Evolutionary conservation across 2,797 vertebrate species (phyloP).

Genomic region (Pristis pectinata): DNA sequence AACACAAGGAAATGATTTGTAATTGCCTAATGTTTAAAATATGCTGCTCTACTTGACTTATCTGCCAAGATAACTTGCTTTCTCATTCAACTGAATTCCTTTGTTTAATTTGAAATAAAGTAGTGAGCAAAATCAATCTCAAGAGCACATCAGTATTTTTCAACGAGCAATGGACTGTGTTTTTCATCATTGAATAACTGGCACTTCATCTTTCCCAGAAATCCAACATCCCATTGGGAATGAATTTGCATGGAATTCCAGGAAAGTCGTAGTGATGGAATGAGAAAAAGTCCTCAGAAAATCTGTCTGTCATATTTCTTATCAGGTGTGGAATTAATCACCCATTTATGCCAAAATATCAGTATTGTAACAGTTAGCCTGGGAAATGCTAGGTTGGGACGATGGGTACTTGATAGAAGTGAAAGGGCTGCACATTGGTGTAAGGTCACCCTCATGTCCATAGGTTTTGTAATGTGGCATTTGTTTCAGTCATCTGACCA

Average conservation of each 20-base stretch:
- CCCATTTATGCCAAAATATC: neutral
- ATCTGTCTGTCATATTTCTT: neutral
- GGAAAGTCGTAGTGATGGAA: neutral
- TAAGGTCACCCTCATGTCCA: neutral
- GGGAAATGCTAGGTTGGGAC: neutral
- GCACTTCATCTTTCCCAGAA: neutral
- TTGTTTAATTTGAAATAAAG: neutral
- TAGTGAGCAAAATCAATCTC: neutral
- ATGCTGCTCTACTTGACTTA: neutral
- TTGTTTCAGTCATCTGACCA: neutral
- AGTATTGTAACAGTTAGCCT: neutral
- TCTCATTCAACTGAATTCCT: neutral
- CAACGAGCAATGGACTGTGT: neutral
- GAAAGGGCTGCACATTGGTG: neutral
- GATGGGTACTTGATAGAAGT: neutral
- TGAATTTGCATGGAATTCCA: neutral
- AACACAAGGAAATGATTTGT: neutral
- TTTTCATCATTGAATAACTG: neutral
- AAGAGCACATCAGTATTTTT: neutral
- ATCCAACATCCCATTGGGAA: neutral
- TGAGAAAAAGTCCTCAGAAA: neutral
- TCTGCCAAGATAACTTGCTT: neutral
- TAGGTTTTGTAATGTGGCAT: neutral
- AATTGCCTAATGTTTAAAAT: neutral
- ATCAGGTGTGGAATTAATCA: neutral